Conservation (phyloP, 1,140 invertebrate genomes). For the Contarinia nasturtii region DNA sequence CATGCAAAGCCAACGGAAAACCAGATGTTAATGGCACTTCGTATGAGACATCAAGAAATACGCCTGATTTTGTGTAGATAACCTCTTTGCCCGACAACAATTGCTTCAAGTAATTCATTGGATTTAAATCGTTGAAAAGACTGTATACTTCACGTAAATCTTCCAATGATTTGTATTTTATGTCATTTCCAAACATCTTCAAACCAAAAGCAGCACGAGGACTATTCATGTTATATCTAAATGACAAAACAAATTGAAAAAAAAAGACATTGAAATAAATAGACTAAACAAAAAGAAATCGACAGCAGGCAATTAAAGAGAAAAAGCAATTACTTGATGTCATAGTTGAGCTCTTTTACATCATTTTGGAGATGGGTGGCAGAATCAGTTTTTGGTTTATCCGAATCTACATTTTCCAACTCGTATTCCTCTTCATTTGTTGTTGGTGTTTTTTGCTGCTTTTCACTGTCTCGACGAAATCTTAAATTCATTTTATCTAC, state of each 20-base stretch:
- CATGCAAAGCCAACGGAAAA: conserved; percentile 61
- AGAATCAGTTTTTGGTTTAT: neutral
- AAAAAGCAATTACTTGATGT: conserved; percentile 9
- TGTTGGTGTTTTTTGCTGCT: neutral
- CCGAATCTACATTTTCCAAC: neutral
- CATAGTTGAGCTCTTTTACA: conserved; percentile 17
- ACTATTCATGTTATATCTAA: conserved; percentile 32
- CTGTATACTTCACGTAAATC: conserved; percentile 43
- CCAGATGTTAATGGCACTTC: conserved; percentile 69
- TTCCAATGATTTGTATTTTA: conserved; percentile 44
- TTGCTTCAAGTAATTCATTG: conserved; percentile 42
- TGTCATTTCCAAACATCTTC: conserved; percentile 59
- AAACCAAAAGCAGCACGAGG: conserved; percentile 33
- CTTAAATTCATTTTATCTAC: neutral
- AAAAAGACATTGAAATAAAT: neutral
- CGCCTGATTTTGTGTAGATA: conserved; percentile 53
- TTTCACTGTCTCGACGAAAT: neutral
- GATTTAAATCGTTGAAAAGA: conserved; percentile 38
- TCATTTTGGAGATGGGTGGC: conserved; percentile 7
- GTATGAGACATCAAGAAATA: conserved; percentile 71
- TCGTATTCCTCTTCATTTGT: neutral
- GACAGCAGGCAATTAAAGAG: no score
- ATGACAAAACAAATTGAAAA: neutral
- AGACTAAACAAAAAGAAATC: neutral
- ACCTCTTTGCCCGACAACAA: conserved; percentile 61